A percentile compares a stretch with the other conserved stretches of the same genome.
phyloP scores from a whole-genome alignment of 2,113 vertebrate species.

The Myotis brandtii region DNA sequence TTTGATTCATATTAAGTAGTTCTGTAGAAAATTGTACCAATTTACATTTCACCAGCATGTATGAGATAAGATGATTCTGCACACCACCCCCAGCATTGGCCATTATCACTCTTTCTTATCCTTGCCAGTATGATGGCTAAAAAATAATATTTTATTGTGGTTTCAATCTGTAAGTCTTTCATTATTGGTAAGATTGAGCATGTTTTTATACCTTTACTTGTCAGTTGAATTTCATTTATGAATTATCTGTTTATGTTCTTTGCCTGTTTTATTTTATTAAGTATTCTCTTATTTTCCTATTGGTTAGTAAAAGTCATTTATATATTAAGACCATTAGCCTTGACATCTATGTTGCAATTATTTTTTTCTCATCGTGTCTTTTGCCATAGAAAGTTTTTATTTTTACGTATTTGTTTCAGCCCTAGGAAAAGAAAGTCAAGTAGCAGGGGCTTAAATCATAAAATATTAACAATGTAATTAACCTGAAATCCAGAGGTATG shows the following conservation, averaged over 20 bases:
- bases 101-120: not conserved
- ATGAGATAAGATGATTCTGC: not conserved
- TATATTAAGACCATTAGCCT: conserved; percentile 13
- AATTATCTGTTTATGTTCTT: conserved; percentile 36
- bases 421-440: conserved; percentile 31
- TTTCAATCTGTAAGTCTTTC: conserved; percentile 2
- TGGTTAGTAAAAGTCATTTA: conserved; percentile 42
- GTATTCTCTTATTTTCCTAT: not conserved
- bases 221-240: not conserved
- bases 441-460: not conserved
- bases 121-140: not conserved
- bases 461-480: conserved; percentile 42
- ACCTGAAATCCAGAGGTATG: not conserved
- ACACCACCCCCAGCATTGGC: not conserved
- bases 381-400: not conserved
- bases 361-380: conserved; percentile 45
- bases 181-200: not conserved
- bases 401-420: not conserved
- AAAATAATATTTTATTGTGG: not conserved
- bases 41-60: not conserved
- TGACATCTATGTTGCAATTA: not conserved
- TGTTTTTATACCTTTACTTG: not conserved
- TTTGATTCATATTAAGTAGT: conserved; percentile 16
- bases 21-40: conserved; percentile 13
- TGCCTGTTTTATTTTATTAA: conserved; percentile 30